phyloP scores from a whole-genome alignment of 2,888 invertebrate species.

The Ctena decussata region DNA sequence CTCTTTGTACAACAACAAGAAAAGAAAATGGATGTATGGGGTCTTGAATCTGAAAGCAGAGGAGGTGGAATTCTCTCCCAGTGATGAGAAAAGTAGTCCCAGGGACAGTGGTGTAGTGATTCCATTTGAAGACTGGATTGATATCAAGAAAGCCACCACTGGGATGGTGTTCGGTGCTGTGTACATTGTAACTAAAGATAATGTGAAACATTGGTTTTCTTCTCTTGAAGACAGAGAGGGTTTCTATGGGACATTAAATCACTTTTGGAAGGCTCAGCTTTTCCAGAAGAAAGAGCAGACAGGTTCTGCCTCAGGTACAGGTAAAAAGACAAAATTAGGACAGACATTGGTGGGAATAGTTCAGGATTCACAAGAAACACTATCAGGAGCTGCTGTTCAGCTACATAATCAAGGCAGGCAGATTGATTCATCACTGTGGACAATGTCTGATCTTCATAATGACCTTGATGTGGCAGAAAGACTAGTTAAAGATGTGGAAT shows the following conservation, averaged over 20 bases:
- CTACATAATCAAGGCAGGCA: constrained; percentile 76
- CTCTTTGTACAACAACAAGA: constrained; percentile 66
- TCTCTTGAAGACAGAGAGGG: constrained; percentile 73
- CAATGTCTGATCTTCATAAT: constrained; percentile 77
- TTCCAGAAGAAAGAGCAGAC: constrained; percentile 15
- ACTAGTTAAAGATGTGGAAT: constrained; percentile 71
- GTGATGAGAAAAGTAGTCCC: constrained; percentile 6
- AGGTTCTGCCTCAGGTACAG: neutral
- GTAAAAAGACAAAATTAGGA: constrained; percentile 66
- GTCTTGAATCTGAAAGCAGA: constrained; percentile 55
- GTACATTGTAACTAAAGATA: constrained; percentile 61
- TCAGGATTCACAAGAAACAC: constrained; percentile 75
- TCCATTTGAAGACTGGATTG: constrained; percentile 64
- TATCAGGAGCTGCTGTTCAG: constrained; percentile 71
- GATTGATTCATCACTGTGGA: constrained; percentile 64
- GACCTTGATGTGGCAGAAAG: constrained; percentile 78
- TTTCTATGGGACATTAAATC: constrained; percentile 68
- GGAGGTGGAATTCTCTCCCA: constrained; percentile 58
- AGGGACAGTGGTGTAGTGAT: constrained; percentile 30
- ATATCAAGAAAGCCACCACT: constrained; percentile 74
- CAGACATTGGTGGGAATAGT: constrained; percentile 73
- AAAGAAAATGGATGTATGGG: constrained; percentile 73
- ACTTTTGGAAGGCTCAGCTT: constrained; percentile 71
- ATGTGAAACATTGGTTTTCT: constrained; percentile 76
- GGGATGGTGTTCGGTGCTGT: constrained; percentile 76